Base-by-base conservation (phyloP, 2,888 invertebrate genomes). In the Troides oblongomaculatus region DNA sequence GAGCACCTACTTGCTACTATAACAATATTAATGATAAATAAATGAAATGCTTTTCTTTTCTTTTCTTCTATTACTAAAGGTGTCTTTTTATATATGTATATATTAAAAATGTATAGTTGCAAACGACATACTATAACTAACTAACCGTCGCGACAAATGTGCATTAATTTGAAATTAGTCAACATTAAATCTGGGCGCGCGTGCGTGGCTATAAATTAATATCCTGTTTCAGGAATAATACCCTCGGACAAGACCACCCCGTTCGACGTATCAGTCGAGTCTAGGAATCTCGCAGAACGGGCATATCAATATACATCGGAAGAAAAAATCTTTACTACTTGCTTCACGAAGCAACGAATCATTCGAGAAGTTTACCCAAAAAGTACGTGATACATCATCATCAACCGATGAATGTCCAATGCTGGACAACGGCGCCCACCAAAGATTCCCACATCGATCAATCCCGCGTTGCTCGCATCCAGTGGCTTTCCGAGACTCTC, bases 111-210 rank as follows among this genome's bases (percentile, higher is more conserved):
- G 2, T 58, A 23, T 23, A 46, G 3, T 30, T 23, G 18, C n/a
- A 50, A 59, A 69, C 17, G 39, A 36, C 66, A 39, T 39, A 69
- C 30, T 50, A 53, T 23, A 58, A 53, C 53, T 63, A 30, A 53
- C 58, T 64, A 21, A 53, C 53, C 73, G 78, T 77, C 85, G 81
- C 81, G 86, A 84, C 85, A 77, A 79, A 78, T 77, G 74, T 74
- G 76, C 76, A 86, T 87, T 82, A 86, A 80, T 83, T 79, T 74
- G 75, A 83, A 80, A 87, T 87, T 85, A 86, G 82, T 87, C 83
- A 84, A 83, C 76, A 81, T 78, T 79, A 82, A 82, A 84, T 80
- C 83, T 83, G 73, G 72, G 65, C 66, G 76, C 74, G 70, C 76
- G 74, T 72, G 72, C 76, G 73, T 71, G 75, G 78, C 81, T 77